Evolutionary conservation across 2,888 invertebrate genomes (phyloP).

Genomic region (Pachliopta kotzebuea): DNA sequence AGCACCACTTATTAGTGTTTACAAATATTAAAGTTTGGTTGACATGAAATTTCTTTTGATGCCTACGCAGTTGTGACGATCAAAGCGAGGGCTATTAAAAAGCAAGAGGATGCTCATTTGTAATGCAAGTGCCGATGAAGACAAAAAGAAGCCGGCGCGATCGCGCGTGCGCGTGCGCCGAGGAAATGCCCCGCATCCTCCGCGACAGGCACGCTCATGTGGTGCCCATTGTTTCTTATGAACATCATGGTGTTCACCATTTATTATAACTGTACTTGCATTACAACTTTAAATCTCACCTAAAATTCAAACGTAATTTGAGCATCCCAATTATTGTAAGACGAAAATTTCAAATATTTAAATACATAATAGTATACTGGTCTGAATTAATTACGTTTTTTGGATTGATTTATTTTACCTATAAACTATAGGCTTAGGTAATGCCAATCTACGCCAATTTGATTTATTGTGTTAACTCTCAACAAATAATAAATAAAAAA

Average conservation of each 20-base stretch:
- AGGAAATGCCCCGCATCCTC: conserved; percentile 60
- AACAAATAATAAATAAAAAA: neutral
- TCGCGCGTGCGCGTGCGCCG: conserved; percentile 59
- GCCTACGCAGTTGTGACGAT: conserved; percentile 19
- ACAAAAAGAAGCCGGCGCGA: conserved; percentile 46
- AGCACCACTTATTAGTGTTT: too few relatives aligned
- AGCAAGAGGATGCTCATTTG: conserved; percentile 41
- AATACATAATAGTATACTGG: too few relatives aligned
- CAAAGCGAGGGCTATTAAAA: conserved; percentile 33
- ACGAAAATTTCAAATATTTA: too few relatives aligned
- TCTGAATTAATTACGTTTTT: neutral
- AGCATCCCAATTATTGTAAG: too few relatives aligned
- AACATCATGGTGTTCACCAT: neutral
- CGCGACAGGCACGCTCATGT: conserved; percentile 40
- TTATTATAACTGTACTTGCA: neutral
- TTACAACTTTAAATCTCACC: neutral
- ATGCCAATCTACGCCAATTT: neutral
- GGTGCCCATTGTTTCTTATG: conserved; percentile 10
- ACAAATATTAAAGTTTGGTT: conserved; percentile 3
- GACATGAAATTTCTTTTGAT: conserved; percentile 22
- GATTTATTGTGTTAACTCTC: neutral
- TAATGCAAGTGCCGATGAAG: conserved; percentile 41
- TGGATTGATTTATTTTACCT: too few relatives aligned
- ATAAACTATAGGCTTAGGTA: neutral
- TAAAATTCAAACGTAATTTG: too few relatives aligned